These are phyloP conservation scores for Halichoerus grypus DNA, from an alignment of 2,113 vertebrate genomes.

Conservation along the genomic window DNA sequence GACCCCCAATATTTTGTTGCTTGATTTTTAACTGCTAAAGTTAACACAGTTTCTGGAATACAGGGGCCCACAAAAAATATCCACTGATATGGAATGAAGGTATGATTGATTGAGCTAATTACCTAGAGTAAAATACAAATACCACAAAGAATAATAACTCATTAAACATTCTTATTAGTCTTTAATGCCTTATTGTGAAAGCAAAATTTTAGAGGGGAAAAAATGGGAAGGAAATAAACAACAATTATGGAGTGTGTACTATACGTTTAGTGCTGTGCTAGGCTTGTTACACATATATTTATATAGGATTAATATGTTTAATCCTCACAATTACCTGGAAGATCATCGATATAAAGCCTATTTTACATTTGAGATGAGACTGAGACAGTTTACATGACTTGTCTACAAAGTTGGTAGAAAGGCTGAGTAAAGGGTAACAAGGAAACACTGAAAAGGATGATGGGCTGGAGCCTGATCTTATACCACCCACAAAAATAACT, in stretches of 20 bases:
- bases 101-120: constrained; percentile 10
- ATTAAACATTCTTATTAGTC: constrained; percentile 5
- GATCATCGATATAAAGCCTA: background rate
- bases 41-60: background rate
- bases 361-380: background rate
- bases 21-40: constrained; percentile 26
- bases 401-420: background rate
- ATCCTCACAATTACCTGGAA: background rate
- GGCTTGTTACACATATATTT: background rate
- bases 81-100: background rate
- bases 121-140: constrained; percentile 32
- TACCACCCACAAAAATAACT: background rate
- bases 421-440: background rate
- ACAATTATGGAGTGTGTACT: background rate
- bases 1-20: background rate
- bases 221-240: constrained; percentile 15
- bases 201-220: background rate
- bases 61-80: background rate
- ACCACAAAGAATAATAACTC: constrained; percentile 27
- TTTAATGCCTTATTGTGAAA: constrained; percentile 34
- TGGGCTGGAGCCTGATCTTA: background rate
- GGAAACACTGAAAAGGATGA: background rate
- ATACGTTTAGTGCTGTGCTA: background rate
- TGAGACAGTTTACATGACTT: background rate
- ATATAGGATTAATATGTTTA: background rate